These are phyloP conservation scores for Spilogale gracilis DNA, from an alignment of 2,113 vertebrate species.

Conservation along the genomic window DNA sequence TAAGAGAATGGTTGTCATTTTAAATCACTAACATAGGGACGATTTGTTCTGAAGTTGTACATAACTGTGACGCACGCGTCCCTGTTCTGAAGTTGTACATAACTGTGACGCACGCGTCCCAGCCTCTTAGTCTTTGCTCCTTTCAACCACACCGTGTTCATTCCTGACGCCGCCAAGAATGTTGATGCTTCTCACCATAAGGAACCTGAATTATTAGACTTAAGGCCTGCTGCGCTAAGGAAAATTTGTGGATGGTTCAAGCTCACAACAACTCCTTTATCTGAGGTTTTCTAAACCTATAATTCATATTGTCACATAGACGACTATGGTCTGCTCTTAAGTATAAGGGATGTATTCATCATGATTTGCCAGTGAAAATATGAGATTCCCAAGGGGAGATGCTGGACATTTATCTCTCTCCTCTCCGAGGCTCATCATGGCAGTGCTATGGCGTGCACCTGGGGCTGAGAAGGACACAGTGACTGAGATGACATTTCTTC, in stretches of 20 bases:
- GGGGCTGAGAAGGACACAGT: background rate
- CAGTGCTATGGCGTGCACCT: background rate
- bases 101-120: background rate
- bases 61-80: background rate
- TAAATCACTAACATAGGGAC: background rate
- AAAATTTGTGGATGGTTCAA: background rate
- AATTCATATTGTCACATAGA: background rate
- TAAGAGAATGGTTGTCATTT: background rate
- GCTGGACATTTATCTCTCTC: background rate
- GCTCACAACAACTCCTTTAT: background rate
- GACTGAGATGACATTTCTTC: background rate
- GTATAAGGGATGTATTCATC: background rate
- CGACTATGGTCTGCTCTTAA: background rate
- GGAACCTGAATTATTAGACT: background rate
- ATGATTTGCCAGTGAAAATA: background rate
- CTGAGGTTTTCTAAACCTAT: background rate
- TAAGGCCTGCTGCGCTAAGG: background rate
- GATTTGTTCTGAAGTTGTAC: background rate
- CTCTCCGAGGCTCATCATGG: background rate
- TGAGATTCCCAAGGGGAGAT: background rate
- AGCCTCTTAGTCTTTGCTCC: background rate
- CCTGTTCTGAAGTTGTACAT: background rate
- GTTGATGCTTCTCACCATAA: background rate
- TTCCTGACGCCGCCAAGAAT: background rate
- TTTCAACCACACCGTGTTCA: background rate